Conservation (phyloP, 2,113 vertebrate species). For the Oncorhynchus kisutch region DNA sequence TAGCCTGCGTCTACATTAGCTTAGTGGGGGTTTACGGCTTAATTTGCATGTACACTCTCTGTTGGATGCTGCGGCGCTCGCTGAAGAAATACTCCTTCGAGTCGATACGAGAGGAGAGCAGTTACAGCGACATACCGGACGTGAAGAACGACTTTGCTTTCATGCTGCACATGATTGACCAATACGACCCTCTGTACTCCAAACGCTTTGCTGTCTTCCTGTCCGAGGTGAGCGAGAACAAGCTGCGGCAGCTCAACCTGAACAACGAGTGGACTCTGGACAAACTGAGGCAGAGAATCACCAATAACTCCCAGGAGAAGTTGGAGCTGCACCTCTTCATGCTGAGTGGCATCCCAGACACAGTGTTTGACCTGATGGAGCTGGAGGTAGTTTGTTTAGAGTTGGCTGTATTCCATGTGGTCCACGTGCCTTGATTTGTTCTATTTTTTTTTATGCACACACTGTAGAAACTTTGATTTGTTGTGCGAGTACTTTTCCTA, state of each 20-base stretch:
- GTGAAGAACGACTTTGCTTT: constrained; percentile 99
- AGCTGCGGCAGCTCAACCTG: constrained; percentile 94
- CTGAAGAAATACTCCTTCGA: constrained; percentile 98
- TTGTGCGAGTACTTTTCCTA: no score
- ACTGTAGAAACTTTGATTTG: no score
- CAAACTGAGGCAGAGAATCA: constrained; percentile 93
- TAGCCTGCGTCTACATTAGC: constrained; percentile 96
- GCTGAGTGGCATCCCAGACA: constrained; percentile 96
- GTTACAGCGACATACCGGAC: constrained; percentile 97
- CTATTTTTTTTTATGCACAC: no score
- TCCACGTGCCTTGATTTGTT: no score
- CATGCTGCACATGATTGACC: constrained; percentile 97
- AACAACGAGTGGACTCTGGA: constrained; percentile 98
- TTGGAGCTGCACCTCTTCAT: constrained; percentile 97
- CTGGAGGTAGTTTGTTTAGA: constrained; percentile 73
- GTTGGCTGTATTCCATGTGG: no score
- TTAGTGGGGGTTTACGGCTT: constrained; percentile 92
- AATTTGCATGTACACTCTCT: constrained; percentile 96
- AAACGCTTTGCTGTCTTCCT: constrained; percentile 97
- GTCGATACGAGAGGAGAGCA: constrained; percentile 97
- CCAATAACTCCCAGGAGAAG: constrained; percentile 96
- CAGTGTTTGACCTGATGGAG: constrained; percentile 93
- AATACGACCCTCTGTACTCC: constrained; percentile 96
- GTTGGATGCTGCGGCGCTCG: constrained; percentile 97
- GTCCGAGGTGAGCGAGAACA: constrained; percentile 97